These are phyloP conservation scores for Oreortyx pictus DNA, from an alignment of 2,797 vertebrate genomes.

Conservation along the genomic window DNA sequence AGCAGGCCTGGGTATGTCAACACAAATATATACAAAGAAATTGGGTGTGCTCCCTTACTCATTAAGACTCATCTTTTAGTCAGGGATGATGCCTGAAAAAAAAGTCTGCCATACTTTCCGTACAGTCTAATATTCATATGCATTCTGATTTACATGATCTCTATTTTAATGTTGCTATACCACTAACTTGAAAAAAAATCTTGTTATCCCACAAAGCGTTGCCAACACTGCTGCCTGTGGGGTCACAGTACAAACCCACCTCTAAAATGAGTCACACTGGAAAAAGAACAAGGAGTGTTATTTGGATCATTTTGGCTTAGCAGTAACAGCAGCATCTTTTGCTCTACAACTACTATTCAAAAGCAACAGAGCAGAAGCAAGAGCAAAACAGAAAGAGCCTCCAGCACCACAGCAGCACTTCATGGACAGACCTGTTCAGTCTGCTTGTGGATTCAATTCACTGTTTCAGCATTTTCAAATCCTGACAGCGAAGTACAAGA, in stretches of 20 bases:
- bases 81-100: background rate
- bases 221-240: background rate
- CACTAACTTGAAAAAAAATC: background rate
- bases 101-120: background rate
- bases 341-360: background rate
- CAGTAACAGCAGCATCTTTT: background rate
- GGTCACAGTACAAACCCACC: background rate
- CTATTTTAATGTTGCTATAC: background rate
- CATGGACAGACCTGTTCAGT: background rate
- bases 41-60: rapidly evolving
- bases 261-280: background rate
- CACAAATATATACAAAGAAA: background rate
- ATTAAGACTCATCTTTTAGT: background rate
- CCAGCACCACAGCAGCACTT: background rate
- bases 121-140: background rate
- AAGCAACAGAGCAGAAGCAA: background rate
- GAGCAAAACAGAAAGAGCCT: background rate
- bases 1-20: background rate
- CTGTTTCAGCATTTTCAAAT: background rate
- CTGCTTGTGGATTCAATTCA: background rate
- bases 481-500: background rate
- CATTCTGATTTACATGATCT: background rate
- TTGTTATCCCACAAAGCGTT: background rate
- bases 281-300: background rate
- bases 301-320: background rate